phyloP scores from a whole-genome alignment of 2,797 vertebrate species.

The Ibycter americanus region DNA sequence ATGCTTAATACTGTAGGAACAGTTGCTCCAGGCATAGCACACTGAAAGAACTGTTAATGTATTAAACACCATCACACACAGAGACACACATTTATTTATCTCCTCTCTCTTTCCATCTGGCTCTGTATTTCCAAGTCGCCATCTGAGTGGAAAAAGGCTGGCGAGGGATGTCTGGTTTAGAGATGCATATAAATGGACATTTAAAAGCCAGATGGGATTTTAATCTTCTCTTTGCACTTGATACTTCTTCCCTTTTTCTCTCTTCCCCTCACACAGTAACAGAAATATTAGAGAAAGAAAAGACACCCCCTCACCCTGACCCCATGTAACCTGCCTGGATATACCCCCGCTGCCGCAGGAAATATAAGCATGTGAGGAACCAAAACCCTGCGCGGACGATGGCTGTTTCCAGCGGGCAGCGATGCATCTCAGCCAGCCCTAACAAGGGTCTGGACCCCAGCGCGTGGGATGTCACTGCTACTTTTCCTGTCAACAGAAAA shows the following conservation, averaged over 20 bases:
- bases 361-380: not conserved
- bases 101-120: not conserved
- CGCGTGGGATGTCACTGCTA: rapidly evolving
- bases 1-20: not conserved
- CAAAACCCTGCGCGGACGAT: rapidly evolving
- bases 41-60: not conserved
- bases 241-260: not conserved
- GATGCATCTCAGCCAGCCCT: not conserved
- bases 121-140: not conserved
- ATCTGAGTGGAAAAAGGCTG: not conserved
- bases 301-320: not conserved
- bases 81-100: not conserved
- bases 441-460: not conserved
- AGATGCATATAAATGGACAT: not conserved
- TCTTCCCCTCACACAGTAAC: not conserved
- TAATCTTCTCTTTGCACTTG: not conserved
- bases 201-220: not conserved
- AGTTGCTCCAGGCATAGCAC: not conserved
- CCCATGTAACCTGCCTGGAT: not conserved
- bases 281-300: not conserved
- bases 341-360: not conserved
- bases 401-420: not conserved
- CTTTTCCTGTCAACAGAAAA: not conserved
- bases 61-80: not conserved
- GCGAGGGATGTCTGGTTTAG: not conserved